Evolutionary conservation across 2,113 vertebrate genomes (phyloP).

Genomic region (Pachypanchax playfairii): DNA sequence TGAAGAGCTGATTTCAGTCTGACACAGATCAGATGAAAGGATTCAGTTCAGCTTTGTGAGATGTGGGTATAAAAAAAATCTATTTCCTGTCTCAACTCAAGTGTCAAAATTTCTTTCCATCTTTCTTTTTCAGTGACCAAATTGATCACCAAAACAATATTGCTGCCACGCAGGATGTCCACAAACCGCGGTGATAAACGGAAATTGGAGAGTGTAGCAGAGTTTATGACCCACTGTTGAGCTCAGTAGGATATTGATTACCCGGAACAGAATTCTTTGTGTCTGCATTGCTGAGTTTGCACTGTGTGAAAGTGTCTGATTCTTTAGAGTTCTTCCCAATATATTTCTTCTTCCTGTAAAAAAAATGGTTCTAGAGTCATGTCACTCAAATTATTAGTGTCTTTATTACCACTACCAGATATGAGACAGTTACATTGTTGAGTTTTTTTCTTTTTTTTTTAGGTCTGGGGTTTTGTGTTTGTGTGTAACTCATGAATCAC

Average conservation of each 20-base stretch:
- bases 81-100: conserved; percentile 32
- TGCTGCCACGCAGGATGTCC: conserved; percentile 6
- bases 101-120: conserved; percentile 16
- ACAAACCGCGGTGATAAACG: conserved; percentile 4
- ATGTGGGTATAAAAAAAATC: conserved; percentile 20
- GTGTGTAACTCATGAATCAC: too few species aligned
- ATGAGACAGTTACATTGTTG: too few species aligned
- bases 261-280: background rate
- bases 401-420: too few species aligned
- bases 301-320: background rate
- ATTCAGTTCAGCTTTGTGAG: conserved; percentile 9
- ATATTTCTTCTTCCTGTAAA: background rate
- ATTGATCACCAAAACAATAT: conserved; percentile 44
- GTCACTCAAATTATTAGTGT: too few species aligned
- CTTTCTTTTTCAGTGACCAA: conserved; percentile 9
- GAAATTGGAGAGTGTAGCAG: conserved; percentile 6
- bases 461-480: too few species aligned
- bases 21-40: background rate
- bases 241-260: conserved; percentile 26
- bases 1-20: background rate
- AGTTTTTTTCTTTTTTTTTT: too few species aligned
- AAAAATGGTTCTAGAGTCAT: too few species aligned
- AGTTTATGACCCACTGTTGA: conserved; percentile 23
- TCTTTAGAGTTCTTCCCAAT: background rate
- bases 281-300: conserved; percentile 7